Evolutionary conservation across 2,888 invertebrate genomes (phyloP).

Genomic region (Diploptera punctata): DNA sequence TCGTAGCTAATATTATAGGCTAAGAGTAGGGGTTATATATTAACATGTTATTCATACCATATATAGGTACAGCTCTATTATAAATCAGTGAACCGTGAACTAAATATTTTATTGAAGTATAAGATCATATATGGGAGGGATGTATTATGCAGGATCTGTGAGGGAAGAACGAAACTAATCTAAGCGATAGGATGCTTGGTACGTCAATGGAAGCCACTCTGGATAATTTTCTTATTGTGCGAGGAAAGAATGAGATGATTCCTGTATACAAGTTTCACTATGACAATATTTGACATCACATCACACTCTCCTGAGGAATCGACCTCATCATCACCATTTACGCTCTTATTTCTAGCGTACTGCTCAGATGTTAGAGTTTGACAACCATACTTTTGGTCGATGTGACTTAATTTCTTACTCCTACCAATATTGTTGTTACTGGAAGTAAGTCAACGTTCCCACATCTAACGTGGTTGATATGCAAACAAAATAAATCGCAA

Average conservation of each 20-base stretch:
- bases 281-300: background rate
- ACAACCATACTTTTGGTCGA: no score
- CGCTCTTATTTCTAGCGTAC: no score
- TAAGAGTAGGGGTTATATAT: constrained; percentile 13
- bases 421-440: no score
- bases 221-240: constrained; percentile 32
- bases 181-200: constrained; percentile 16
- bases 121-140: background rate
- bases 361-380: no score
- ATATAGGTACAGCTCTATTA: constrained; percentile 16
- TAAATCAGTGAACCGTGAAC: constrained; percentile 15
- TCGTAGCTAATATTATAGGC: constrained; percentile 22
- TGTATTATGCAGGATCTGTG: background rate
- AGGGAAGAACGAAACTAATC: constrained; percentile 14
- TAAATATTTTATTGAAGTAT: constrained; percentile 11
- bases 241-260: background rate
- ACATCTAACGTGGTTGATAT: no score
- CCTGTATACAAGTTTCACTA: background rate
- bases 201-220: constrained; percentile 25
- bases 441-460: no score
- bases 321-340: no score
- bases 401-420: no score
- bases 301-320: background rate
- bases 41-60: background rate
- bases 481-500: no score